Evolutionary conservation across 2,888 invertebrate genomes (phyloP), one percentile per base, ranked within the genome.

Genomic region (Petrophora chlorosata): DNA sequence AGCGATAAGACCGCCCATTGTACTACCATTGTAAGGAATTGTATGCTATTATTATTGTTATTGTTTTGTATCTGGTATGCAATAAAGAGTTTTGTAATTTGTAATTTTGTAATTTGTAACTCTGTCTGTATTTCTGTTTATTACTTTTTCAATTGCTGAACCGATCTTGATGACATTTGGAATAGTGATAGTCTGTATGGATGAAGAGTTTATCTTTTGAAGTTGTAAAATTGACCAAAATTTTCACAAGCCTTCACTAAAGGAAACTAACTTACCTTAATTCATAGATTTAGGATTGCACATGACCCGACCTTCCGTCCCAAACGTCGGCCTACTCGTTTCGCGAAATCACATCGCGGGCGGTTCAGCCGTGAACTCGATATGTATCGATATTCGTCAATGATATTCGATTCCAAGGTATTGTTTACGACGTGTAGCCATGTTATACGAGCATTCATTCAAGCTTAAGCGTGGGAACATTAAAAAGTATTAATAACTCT

Each of bases 351-450:
- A 22, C 40, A 57, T 61, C 55, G 61, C 50, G 53, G 61, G 61
- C 59, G 61, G 50, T n/a, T 4, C 26, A 59, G 47, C 61, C 61
- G 38, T 61, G 59, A 61, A 61, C 59, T 57, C 49, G 34, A 48
- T 48, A 39, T 8, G 17, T 29, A 33, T 38, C 26, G 45, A 33
- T 39, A 46, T 40, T 47, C 8, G 33, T 34, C 40, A 40, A 34
- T 19, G 39, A 19, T 34, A 46, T 46, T 22, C n/a, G 14, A 12
- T 47, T 47, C 33, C 46, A 40, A 47, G 40, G 46, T 47, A 16
- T 29, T 23, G 23, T 12, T 47, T 47, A 47, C 46, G 10, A 46
- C 17, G 10, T 4, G 16, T 29, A 12, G 10, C 13, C 13, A 10
- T 33, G 33, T n/a, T 10, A 46, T 40, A 23, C 22, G 46, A 28